Base-by-base conservation (phyloP, 2,113 vertebrate genomes). In the Synchiropus splendidus region DNA sequence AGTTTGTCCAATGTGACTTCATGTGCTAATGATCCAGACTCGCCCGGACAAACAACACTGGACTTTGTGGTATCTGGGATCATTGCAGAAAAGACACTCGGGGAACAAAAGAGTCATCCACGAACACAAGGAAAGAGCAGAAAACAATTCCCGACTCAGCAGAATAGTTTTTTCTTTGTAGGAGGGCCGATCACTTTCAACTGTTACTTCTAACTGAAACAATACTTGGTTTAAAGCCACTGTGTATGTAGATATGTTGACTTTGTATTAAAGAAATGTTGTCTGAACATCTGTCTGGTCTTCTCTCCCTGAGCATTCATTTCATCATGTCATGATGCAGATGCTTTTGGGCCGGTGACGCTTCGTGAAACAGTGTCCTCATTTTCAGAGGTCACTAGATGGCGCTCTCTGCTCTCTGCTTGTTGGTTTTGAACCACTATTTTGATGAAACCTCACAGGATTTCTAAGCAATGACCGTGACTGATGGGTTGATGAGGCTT, bases 181-280 rank as follows among this genome's bases (percentile, higher is more conserved):
- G 67, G 68, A 90, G 86, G 89, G 88, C 85, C 86, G 83, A 80
- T 83, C 79, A 86, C 89, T 91, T 89, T 88, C 82, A 89, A 88
- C 87, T 89, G 89, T 89, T 89, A 85, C 85, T 90, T 88, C 88
- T 80, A 85, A 86, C 75, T 81, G 86, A 88, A 91, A 81, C 86
- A 85, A 90, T 83, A 88, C 91, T 89, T 90, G 90, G 90, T 85
- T 88, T 83, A 84, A 85, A 82, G 83, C 89, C 90, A 90, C 92
- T 80, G 85, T 92, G 90, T 94, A 90, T 97, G 92, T 98, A 97
- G 92, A 98, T 97, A 96, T 88, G 91, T 92, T 88, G 78, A 94
- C 89, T 98, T 98, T 98, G 92, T 98, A 98, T 98, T 97, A 98
- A 98, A 97, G 91, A 91, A 91, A 86, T 89, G 88, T 89, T 89